Percentiles rank a stretch among this genome's conserved stretches.
phyloP scores from a whole-genome alignment of 2,113 vertebrate species.

The Cyphomyrus discorhynchus region DNA sequence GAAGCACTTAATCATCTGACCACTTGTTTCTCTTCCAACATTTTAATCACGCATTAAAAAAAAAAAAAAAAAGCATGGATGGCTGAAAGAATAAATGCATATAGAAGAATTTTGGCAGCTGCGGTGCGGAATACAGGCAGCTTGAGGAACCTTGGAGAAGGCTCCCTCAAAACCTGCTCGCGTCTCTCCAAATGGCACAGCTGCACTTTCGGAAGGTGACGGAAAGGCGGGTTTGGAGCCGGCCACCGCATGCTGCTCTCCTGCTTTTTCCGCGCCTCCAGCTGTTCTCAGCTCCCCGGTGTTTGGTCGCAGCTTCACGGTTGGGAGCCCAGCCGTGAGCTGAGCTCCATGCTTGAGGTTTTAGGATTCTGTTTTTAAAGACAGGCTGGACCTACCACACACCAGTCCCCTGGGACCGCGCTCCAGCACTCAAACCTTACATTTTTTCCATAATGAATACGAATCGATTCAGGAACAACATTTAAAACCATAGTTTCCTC shows the following conservation, averaged over 20 bases:
- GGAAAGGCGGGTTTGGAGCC: background rate
- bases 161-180: background rate
- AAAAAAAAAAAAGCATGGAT: background rate
- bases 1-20: background rate
- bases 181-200: background rate
- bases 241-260: background rate
- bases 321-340: conserved; percentile 8
- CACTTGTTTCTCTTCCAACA: background rate
- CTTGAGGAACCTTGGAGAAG: background rate
- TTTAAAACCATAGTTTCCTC: background rate
- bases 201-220: background rate
- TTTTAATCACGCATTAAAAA: background rate
- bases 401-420: background rate
- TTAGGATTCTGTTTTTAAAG: conserved; percentile 8
- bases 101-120: background rate
- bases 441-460: conserved; percentile 11
- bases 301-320: conserved; percentile 21
- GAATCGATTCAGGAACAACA: conserved; percentile 15
- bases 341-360: conserved; percentile 6
- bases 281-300: background rate
- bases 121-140: background rate
- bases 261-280: background rate
- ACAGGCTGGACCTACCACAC: conserved; percentile 8
- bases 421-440: background rate
- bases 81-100: background rate